Percentiles rank a stretch among this genome's conserved stretches.
These are phyloP conservation scores for Zaprionus capensis DNA, from an alignment of 1,140 invertebrate species.

Conservation along the genomic window DNA sequence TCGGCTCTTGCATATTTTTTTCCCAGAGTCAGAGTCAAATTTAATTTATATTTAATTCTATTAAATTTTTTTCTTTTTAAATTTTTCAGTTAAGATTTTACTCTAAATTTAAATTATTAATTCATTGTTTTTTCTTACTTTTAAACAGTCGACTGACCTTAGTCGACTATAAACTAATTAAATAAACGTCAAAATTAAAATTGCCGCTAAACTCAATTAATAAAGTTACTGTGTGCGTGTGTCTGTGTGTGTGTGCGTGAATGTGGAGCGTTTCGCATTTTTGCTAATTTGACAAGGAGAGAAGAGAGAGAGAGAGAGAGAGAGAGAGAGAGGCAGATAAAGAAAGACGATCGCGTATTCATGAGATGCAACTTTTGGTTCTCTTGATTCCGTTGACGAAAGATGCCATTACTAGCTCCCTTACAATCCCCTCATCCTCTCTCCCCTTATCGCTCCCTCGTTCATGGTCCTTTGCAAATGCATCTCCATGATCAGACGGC, in stretches of 20 bases:
- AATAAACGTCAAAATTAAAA: constrained; percentile 74
- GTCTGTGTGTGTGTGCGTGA: constrained; percentile 14
- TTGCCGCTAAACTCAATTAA: constrained; percentile 77
- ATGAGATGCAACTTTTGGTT: background rate
- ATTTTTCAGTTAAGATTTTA: too few relatives aligned
- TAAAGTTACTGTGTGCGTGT: constrained; percentile 16
- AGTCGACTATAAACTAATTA: too few relatives aligned
- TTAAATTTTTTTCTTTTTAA: too few relatives aligned
- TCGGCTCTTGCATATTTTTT: too few relatives aligned
- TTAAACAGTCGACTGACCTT: too few relatives aligned
- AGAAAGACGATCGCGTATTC: background rate
- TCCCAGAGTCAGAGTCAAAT: too few relatives aligned
- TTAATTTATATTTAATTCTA: too few relatives aligned
- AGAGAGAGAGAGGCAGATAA: constrained; percentile 13
- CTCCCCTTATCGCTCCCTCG: background rate
- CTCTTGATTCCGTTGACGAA: constrained; percentile 56
- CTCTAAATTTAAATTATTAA: too few relatives aligned
- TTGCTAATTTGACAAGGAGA: constrained; percentile 47
- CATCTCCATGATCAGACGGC: constrained; percentile 12
- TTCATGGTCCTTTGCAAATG: background rate
- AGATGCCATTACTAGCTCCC: constrained; percentile 40
- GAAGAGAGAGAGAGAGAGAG: constrained; percentile 10
- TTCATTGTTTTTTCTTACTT: too few relatives aligned
- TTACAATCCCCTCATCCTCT: background rate
- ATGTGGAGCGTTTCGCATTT: constrained; percentile 41